phyloP scores from a whole-genome alignment of 2,113 vertebrate genomes.

The Chaetodon trifascialis region DNA sequence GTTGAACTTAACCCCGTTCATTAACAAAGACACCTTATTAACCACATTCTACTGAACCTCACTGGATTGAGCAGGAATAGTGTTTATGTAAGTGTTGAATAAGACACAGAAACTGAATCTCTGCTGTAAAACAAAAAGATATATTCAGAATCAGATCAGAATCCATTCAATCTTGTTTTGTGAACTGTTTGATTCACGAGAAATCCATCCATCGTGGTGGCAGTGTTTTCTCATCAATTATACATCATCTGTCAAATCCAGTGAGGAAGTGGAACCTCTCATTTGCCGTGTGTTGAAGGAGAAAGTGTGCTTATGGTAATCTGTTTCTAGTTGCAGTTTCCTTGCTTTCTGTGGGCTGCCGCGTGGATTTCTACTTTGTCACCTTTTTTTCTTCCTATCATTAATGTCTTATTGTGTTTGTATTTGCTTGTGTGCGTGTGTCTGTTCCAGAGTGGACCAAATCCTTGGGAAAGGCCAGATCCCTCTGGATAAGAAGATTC shows the following conservation, averaged over 20 bases:
- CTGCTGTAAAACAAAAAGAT: background rate
- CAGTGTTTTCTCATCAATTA: background rate
- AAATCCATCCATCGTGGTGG: background rate
- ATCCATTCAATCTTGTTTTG: background rate
- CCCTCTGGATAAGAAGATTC: constrained; percentile 93
- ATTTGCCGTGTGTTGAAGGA: background rate
- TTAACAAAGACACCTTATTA: constrained; percentile 14
- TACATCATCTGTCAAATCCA: constrained; percentile 30
- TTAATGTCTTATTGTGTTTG: constrained; percentile 17
- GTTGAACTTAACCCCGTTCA: constrained; percentile 2
- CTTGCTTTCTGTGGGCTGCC: constrained; percentile 19
- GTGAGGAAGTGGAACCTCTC: constrained; percentile 18
- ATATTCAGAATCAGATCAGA: background rate
- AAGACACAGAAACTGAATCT: background rate
- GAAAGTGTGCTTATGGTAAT: background rate
- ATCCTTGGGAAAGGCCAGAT: constrained; percentile 98
- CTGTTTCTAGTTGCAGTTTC: constrained; percentile 4
- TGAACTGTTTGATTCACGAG: background rate
- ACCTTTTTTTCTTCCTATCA: background rate
- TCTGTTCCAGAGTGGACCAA: constrained; percentile 91
- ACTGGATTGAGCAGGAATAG: constrained; percentile 32
- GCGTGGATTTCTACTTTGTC: constrained; percentile 2
- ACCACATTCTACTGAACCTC: constrained; percentile 32
- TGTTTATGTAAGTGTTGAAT: background rate
- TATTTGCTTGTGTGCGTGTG: background rate